Percentiles rank a stretch among this genome's conserved stretches.
These are phyloP conservation scores for Stenolophus ochropezus DNA, from an alignment of 2,888 invertebrate species.

Conservation along the genomic window DNA sequence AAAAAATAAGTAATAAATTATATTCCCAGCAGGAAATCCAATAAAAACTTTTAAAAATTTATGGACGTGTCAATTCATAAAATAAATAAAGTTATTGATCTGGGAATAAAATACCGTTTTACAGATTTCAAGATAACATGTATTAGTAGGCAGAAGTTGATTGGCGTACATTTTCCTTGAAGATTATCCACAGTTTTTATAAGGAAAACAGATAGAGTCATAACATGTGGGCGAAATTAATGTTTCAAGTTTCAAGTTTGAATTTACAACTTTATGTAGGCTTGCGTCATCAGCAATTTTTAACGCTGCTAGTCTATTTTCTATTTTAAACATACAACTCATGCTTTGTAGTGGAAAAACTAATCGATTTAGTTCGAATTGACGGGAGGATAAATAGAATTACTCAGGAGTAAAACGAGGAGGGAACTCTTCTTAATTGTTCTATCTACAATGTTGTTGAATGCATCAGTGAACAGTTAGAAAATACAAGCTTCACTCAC, in stretches of 20 bases:
- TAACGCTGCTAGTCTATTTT: neutral
- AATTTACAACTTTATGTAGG: conserved; percentile 22
- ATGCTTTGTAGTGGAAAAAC: conserved; percentile 20
- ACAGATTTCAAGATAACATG: neutral
- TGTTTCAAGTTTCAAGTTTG: conserved; percentile 26
- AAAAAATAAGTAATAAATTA: neutral
- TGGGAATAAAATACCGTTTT: neutral
- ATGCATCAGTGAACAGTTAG: conserved; percentile 20
- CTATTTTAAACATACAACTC: conserved; percentile 27
- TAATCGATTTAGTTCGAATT: conserved; percentile 22
- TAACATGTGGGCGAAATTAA: conserved; percentile 21
- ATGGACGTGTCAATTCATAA: neutral
- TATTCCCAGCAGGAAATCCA: neutral
- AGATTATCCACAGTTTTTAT: conserved; percentile 17
- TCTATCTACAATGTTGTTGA: conserved; percentile 23
- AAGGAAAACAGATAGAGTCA: neutral
- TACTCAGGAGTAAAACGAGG: neutral
- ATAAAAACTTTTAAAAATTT: neutral
- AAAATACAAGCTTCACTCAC: conserved; percentile 4
- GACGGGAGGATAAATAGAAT: neutral
- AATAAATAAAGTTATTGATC: conserved; percentile 21
- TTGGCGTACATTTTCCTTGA: neutral
- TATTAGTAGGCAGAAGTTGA: neutral
- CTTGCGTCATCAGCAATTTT: conserved; percentile 24
- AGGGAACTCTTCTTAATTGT: conserved; percentile 26